A percentile compares a stretch with the other conserved stretches of the same genome.
Conservation (phyloP, 2,797 vertebrate species). For the Notoglanidium macrostoma region DNA sequence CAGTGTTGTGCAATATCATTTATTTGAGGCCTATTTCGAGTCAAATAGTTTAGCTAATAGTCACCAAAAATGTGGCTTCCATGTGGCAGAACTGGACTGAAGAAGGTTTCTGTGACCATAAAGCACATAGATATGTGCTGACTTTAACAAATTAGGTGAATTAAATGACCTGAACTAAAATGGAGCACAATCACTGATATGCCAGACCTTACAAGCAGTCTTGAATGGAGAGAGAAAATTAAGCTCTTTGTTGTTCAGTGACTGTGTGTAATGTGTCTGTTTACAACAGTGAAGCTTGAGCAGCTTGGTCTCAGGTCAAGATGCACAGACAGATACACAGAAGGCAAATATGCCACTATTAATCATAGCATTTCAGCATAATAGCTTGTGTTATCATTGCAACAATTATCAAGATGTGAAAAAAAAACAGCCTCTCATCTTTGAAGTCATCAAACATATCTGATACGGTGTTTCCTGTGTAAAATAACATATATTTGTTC, state of each 20-base stretch:
- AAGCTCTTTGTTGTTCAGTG: constrained; percentile 75
- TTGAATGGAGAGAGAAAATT: constrained; percentile 68
- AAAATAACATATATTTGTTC: background rate
- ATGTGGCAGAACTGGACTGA: background rate
- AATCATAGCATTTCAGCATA: constrained; percentile 47
- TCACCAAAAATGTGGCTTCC: background rate
- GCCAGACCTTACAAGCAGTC: constrained; percentile 62
- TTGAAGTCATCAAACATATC: background rate
- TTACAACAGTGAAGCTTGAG: constrained; percentile 56
- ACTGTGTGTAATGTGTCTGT: constrained; percentile 74
- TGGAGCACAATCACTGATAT: constrained; percentile 65
- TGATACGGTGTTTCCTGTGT: background rate
- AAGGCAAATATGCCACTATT: constrained; percentile 30
- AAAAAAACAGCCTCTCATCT: background rate
- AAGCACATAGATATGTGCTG: background rate
- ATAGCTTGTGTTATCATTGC: constrained; percentile 35
- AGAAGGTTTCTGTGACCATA: background rate
- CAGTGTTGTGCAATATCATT: background rate
- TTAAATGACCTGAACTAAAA: constrained; percentile 54
- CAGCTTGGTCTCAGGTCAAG: constrained; percentile 58
- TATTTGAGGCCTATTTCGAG: background rate
- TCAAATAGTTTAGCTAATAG: background rate
- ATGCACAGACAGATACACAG: constrained; percentile 49
- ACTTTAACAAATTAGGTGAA: constrained; percentile 22
- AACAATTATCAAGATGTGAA: background rate